A percentile compares a stretch with the other conserved stretches of the same genome.
These are phyloP conservation scores for Chesias legatella DNA, from an alignment of 2,888 invertebrate genomes.

Conservation along the genomic window DNA sequence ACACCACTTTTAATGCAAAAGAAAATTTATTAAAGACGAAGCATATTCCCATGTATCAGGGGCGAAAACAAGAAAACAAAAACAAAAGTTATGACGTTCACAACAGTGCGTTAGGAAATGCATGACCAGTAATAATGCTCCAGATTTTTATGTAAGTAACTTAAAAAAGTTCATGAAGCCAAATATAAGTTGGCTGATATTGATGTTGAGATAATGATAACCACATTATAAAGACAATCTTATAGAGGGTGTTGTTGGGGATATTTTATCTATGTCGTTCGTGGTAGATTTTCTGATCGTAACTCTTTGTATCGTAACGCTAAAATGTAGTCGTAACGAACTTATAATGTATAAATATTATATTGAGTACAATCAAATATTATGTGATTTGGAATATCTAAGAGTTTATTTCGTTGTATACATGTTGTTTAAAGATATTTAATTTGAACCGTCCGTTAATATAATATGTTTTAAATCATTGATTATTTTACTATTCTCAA, in stretches of 20 bases:
- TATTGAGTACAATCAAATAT: conserved; percentile 2
- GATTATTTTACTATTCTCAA: too few relatives aligned
- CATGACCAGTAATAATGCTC: too few relatives aligned
- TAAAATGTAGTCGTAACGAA: conserved; percentile 43
- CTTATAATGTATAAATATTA: conserved; percentile 45
- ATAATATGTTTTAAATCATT: background rate
- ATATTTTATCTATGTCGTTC: conserved; percentile 52
- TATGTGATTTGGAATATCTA: background rate
- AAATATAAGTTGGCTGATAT: too few relatives aligned
- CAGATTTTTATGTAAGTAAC: too few relatives aligned
- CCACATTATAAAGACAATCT: background rate
- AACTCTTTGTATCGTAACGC: conserved; percentile 36
- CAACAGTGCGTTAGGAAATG: too few relatives aligned
- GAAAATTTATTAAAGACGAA: too few relatives aligned
- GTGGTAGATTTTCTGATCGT: conserved; percentile 51
- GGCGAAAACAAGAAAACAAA: too few relatives aligned
- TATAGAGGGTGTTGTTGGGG: conserved; percentile 36
- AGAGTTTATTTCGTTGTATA: too few relatives aligned
- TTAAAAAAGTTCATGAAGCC: too few relatives aligned
- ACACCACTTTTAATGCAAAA: conserved; percentile 12
- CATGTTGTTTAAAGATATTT: conserved; percentile 4
- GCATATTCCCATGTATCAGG: too few relatives aligned
- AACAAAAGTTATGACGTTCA: too few relatives aligned
- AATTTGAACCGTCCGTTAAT: conserved; percentile 16
- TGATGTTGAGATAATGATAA: too few relatives aligned